Conservation (phyloP, 2,797 vertebrate genomes). For the Heteromormyrus szaboi region DNA sequence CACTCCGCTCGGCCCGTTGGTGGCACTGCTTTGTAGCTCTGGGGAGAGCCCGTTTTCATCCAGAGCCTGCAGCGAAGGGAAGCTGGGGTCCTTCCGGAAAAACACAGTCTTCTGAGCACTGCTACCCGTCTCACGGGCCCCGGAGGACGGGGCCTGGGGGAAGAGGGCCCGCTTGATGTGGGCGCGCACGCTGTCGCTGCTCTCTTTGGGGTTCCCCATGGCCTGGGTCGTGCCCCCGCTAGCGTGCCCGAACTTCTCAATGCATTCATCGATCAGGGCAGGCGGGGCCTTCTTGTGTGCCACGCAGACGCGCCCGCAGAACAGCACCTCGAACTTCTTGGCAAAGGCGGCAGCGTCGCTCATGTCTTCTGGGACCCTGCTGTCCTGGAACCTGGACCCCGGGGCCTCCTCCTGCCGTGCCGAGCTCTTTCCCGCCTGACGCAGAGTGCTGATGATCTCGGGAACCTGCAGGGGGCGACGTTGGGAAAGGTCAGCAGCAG, state of each 20-base stretch:
- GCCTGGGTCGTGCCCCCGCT: constrained; percentile 40
- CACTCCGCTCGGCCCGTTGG: constrained; percentile 66
- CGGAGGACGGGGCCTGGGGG: constrained; percentile 51
- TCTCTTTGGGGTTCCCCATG: constrained; percentile 27
- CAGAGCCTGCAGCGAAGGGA: constrained; percentile 65
- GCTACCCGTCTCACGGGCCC: constrained; percentile 39
- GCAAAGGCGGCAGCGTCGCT: constrained; percentile 65
- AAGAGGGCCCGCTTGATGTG: constrained; percentile 58
- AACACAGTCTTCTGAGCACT: constrained; percentile 54
- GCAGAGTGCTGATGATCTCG: constrained; percentile 91
- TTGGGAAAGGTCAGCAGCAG: background rate
- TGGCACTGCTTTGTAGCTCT: constrained; percentile 66
- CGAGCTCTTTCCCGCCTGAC: constrained; percentile 85
- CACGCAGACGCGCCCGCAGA: constrained; percentile 86
- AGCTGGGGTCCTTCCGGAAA: constrained; percentile 73
- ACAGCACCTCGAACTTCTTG: constrained; percentile 94
- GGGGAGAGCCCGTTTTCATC: constrained; percentile 79
- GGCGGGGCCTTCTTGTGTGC: constrained; percentile 91
- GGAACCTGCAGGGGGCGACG: constrained; percentile 69
- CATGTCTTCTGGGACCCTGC: constrained; percentile 37
- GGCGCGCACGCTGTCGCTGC: constrained; percentile 15
- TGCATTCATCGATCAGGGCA: constrained; percentile 92
- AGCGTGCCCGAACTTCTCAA: constrained; percentile 83
- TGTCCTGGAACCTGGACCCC: constrained; percentile 53
- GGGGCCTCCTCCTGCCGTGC: constrained; percentile 78